phyloP scores from a whole-genome alignment of 2,888 invertebrate species.

The Mesodorylaimus sp. region DNA sequence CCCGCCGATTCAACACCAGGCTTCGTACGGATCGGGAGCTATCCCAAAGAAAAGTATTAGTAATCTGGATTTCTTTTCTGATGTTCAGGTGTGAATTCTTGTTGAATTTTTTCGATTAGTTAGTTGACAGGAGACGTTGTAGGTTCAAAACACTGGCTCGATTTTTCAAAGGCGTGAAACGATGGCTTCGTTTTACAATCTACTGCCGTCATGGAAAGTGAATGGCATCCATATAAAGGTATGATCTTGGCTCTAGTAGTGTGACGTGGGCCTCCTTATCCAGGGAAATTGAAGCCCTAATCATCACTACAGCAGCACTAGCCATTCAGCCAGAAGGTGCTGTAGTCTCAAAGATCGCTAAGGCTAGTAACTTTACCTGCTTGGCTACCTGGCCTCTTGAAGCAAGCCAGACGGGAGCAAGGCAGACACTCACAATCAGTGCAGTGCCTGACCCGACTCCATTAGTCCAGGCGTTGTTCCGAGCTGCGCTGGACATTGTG shows the following conservation, averaged over 20 bases:
- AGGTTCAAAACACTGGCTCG: constrained; percentile 23
- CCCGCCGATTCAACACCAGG: not conserved
- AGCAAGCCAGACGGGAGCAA: no score
- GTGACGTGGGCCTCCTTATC: no score
- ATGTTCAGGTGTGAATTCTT: not conserved
- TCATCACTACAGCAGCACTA: no score
- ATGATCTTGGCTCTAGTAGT: constrained; percentile 5
- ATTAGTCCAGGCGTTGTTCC: no score
- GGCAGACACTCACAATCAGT: no score
- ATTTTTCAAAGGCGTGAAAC: constrained; percentile 81
- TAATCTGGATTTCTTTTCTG: not conserved
- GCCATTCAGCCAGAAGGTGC: no score
- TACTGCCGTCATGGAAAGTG: constrained; percentile 77
- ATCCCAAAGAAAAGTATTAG: not conserved
- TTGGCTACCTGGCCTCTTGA: no score
- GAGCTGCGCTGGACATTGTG: no score
- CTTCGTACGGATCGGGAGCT: not conserved
- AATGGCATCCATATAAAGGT: constrained; percentile 99
- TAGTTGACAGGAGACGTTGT: not conserved
- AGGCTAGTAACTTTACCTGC: no score
- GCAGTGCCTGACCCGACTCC: no score
- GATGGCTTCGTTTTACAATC: constrained; percentile 71
- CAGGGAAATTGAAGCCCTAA: no score
- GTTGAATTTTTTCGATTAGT: not conserved
- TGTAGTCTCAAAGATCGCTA: no score